Percentiles rank a stretch among this genome's conserved stretches.
phyloP scores from a whole-genome alignment of 2,888 invertebrate species.

The Sesia bembeciformis region DNA sequence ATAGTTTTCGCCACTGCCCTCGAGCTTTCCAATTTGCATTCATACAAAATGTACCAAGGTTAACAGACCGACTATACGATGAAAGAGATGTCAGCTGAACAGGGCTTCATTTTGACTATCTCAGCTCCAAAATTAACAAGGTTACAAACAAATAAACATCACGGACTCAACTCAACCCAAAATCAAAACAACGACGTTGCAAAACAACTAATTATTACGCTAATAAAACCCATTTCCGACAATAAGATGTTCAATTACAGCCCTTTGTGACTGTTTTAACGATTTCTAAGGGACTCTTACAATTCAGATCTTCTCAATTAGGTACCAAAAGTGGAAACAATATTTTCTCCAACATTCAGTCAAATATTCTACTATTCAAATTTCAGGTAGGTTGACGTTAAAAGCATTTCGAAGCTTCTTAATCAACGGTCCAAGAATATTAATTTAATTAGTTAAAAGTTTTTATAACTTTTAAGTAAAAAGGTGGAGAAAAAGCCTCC shows the following conservation, averaged over 20 bases:
- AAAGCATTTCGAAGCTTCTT: slow-evolving; percentile 60
- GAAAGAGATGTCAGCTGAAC: too few relatives aligned
- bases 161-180: not conserved
- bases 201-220: not conserved
- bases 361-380: slow-evolving; percentile 34
- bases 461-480: slow-evolving; percentile 53
- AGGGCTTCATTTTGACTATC: too few relatives aligned
- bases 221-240: slow-evolving; percentile 7
- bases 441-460: slow-evolving; percentile 63
- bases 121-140: too few relatives aligned
- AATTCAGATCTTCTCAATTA: slow-evolving; percentile 42
- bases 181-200: not conserved
- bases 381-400: slow-evolving; percentile 44
- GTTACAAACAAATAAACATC: too few relatives aligned
- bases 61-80: too few relatives aligned
- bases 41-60: too few relatives aligned
- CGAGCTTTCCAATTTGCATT: too few relatives aligned
- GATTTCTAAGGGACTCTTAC: slow-evolving; percentile 4
- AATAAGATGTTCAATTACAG: slow-evolving; percentile 27
- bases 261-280: slow-evolving; percentile 32
- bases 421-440: slow-evolving; percentile 61
- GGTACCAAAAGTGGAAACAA: slow-evolving; percentile 34
- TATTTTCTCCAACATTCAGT: slow-evolving; percentile 39
- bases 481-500: slow-evolving; percentile 40
- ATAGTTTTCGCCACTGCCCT: too few relatives aligned